These are phyloP conservation scores for Aramus guarauna DNA, from an alignment of 2,113 vertebrate genomes.

Conservation along the genomic window DNA sequence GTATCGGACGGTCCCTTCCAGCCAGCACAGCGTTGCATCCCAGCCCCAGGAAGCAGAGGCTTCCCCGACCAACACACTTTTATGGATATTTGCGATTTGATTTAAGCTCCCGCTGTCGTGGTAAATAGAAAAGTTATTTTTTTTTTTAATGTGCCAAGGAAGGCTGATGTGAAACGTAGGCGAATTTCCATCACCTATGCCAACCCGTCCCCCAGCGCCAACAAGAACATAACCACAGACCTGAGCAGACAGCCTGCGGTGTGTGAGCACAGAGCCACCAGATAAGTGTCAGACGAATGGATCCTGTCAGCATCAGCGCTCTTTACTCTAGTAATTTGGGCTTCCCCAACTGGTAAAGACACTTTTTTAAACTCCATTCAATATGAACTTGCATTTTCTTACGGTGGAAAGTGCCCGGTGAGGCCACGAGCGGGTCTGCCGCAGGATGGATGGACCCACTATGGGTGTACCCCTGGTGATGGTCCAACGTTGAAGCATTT, in stretches of 20 bases:
- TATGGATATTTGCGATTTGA: not conserved
- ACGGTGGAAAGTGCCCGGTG: not conserved
- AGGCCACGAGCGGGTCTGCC: fast-evolving
- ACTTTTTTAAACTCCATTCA: not conserved
- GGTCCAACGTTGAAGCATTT: not conserved
- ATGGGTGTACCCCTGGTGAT: fast-evolving
- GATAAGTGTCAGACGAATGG: not conserved
- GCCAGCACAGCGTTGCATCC: not conserved
- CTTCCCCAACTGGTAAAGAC: not conserved
- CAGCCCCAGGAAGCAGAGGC: not conserved
- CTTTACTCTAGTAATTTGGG: not conserved
- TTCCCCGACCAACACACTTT: not conserved
- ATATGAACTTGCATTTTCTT: not conserved
- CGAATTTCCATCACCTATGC: not conserved
- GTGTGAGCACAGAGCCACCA: not conserved
- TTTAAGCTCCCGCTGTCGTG: not conserved
- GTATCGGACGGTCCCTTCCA: not conserved
- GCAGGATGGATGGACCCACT: not conserved
- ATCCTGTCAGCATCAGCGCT: not conserved
- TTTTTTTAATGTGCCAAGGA: not conserved
- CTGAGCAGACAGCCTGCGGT: not conserved
- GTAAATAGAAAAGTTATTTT: not conserved
- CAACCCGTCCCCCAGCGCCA: not conserved
- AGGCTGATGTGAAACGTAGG: not conserved
- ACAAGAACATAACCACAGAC: not conserved